phyloP scores from a whole-genome alignment of 2,797 vertebrate species.

The Tragopan temminckii region DNA sequence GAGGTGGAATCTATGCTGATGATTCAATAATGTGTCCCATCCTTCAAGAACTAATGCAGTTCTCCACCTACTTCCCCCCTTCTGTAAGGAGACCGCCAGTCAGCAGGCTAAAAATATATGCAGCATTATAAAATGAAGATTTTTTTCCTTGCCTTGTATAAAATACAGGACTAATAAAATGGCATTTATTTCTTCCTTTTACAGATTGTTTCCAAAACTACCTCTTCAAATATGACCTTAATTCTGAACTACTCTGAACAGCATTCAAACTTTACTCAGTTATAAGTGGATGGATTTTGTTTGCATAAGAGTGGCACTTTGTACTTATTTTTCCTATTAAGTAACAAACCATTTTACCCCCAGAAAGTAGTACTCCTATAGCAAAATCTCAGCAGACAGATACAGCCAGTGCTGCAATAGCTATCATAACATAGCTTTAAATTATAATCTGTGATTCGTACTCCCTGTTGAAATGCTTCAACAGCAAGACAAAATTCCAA shows the following conservation, averaged over 20 bases:
- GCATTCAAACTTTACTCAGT: not conserved
- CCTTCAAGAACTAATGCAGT: slow-evolving; percentile 15
- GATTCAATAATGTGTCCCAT: not conserved
- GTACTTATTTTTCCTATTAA: slow-evolving; percentile 26
- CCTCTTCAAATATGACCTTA: not conserved
- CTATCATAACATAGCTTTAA: not conserved
- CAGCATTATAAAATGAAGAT: not conserved
- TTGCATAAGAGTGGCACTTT: not conserved
- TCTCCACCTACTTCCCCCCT: not conserved
- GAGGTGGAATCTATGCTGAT: slow-evolving; percentile 9
- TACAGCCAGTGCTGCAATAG: not conserved
- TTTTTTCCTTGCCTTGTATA: not conserved
- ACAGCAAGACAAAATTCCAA: not conserved
- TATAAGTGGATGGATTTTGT: not conserved
- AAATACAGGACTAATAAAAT: not conserved
- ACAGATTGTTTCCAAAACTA: not conserved
- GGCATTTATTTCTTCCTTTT: not conserved
- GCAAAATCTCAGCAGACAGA: not conserved
- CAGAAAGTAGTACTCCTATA: not conserved
- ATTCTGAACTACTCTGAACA: not conserved
- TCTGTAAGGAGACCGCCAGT: not conserved
- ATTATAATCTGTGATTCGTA: slow-evolving; percentile 27
- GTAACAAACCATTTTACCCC: not conserved
- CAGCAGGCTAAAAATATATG: not conserved
- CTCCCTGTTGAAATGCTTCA: not conserved